A percentile compares a stretch with the other conserved stretches of the same genome.
Evolutionary conservation across 2,797 vertebrate species (phyloP).

Genomic region (Bradypus variegatus): DNA sequence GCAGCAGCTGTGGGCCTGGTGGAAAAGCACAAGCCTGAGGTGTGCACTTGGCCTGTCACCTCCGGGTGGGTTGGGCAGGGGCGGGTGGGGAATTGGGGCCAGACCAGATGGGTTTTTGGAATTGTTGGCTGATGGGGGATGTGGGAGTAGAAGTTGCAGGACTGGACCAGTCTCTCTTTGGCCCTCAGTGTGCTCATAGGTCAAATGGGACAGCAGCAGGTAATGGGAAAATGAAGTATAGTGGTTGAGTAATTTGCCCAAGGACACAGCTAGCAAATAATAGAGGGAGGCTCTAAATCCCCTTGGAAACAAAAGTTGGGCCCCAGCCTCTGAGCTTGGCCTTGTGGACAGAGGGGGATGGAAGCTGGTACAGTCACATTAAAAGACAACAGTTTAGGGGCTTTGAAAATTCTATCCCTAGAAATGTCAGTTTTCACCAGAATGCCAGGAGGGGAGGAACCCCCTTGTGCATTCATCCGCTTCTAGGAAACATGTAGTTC

Average conservation of each 20-base stretch:
- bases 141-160: background rate
- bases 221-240: background rate
- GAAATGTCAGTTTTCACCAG: background rate
- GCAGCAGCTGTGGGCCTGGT: background rate
- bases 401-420: background rate
- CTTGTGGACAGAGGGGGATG: background rate
- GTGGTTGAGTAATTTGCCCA: background rate
- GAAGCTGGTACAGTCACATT: fast-evolving
- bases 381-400: background rate
- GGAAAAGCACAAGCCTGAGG: background rate
- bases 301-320: background rate
- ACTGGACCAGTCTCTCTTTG: background rate
- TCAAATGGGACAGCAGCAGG: background rate
- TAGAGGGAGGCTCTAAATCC: too few relatives aligned
- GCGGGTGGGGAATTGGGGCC: background rate
- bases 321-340: background rate
- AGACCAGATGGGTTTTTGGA: background rate
- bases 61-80: too few relatives aligned
- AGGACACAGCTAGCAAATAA: background rate
- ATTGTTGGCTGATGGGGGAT: background rate
- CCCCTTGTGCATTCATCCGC: too few relatives aligned
- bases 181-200: background rate
- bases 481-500: background rate
- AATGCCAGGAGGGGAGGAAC: background rate
- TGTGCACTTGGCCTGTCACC: background rate